Evolutionary conservation across 2,888 invertebrate species (phyloP), one percentile per base, ranked within the genome.

Genomic region (Strigamia transsilvanica): DNA sequence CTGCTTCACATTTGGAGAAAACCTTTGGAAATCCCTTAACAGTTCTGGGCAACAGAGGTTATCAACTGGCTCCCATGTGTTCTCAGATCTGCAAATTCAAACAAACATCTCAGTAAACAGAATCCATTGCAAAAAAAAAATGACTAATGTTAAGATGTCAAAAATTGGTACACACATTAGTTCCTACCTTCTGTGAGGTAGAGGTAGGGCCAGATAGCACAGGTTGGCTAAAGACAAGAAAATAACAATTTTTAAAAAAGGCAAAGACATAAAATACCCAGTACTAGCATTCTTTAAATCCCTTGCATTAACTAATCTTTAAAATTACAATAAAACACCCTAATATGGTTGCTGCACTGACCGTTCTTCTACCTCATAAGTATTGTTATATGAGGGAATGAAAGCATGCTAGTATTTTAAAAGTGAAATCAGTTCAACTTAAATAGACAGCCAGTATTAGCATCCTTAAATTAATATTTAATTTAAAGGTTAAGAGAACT

Each of bases 161-260:
- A 18, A 80, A 41, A 80, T 7, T 15, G 46, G 42, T 42, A 73
- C 18, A 80, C 18, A 21, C 18, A 80, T 23, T 41, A 21, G n/a
- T 27, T 32, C 80, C 80, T 80, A 80, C 80, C 80, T 80, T 80
- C 21, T 80, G 80, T 56, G 56, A 80, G 80, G 80, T 80, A 80
- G 80, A 56, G 80, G 80, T 80, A 80, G 80, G 80, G 61, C 80
- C 80, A 80, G 80, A 61, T 80, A 80, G 80, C 80, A 80, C 80
- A 56, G 80, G 27, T 80, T 51, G 80, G 56, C 80, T 80, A 80
- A 18, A 80, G 80, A 80, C 61, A 80, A 78, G 38, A 38, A 38
- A 78, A 78, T 18, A 78, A 23, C 18, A 61, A 23, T 4, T 1
- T 61, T 61, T 18, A 61, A 18, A 23, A 10, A 23, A 61, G 23